Evolutionary conservation across 1,140 invertebrate genomes (phyloP).

Genomic region (Holotrichia oblita): DNA sequence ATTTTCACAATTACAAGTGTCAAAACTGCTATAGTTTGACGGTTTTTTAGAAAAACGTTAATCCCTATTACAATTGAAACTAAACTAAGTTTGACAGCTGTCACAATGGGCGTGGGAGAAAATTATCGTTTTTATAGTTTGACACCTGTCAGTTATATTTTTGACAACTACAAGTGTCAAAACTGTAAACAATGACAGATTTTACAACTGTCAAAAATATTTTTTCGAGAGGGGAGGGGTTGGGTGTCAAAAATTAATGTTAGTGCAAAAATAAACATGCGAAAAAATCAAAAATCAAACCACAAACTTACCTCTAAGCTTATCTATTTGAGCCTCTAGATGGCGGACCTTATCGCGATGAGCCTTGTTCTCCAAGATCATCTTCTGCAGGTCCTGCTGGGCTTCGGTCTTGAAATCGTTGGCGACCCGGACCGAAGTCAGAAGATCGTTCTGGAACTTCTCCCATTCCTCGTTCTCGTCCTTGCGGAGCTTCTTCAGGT

Average conservation of each 20-base stretch:
- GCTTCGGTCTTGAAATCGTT: constrained; percentile 94
- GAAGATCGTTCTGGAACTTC: constrained; percentile 91
- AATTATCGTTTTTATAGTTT: too few species aligned
- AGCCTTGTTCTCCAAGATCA: constrained; percentile 83
- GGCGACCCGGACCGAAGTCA: constrained; percentile 92
- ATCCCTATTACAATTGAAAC: too few species aligned
- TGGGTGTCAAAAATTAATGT: constrained; percentile 31
- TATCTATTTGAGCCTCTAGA: constrained; percentile 83
- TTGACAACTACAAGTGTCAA: too few species aligned
- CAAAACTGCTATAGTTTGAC: too few species aligned
- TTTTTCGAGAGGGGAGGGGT: too few species aligned
- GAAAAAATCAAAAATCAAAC: not conserved
- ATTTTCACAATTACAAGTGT: too few species aligned
- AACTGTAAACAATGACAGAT: too few species aligned
- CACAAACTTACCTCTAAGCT: constrained; percentile 72
- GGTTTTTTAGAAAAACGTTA: too few species aligned
- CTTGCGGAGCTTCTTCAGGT: constrained; percentile 68
- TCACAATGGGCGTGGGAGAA: too few species aligned
- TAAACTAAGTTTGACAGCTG: too few species aligned
- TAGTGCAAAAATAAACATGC: constrained; percentile 39
- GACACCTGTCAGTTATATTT: too few species aligned
- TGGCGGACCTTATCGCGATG: constrained; percentile 80
- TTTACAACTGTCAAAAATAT: too few species aligned
- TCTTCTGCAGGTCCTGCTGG: constrained; percentile 81
- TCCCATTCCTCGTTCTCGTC: constrained; percentile 87